A percentile compares a stretch with the other conserved stretches of the same genome.
phyloP scores from a whole-genome alignment of 2,113 vertebrate genomes.

The Dicentrarchus labrax region DNA sequence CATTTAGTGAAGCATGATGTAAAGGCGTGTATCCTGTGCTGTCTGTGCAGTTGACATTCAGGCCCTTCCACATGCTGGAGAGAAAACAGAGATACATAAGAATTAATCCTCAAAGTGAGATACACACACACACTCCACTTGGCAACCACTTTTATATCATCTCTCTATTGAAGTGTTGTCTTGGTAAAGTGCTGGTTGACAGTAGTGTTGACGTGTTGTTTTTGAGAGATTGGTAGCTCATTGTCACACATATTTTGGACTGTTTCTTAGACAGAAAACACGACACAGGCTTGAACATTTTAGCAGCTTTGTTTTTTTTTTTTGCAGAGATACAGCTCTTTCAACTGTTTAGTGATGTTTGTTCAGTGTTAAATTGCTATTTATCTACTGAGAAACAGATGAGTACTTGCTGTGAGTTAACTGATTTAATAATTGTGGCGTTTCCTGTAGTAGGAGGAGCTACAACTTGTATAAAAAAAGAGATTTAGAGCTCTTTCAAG shows the following conservation, averaged over 20 bases:
- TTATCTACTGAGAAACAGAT: constrained; percentile 1
- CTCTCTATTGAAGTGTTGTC: neutral
- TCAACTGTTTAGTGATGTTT: neutral
- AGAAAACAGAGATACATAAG: constrained; percentile 71
- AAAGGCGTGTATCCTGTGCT: constrained; percentile 94
- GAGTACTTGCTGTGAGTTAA: neutral
- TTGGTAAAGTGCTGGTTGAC: neutral
- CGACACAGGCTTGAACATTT: neutral
- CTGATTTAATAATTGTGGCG: neutral
- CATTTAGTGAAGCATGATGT: constrained; percentile 94
- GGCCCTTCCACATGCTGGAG: constrained; percentile 95
- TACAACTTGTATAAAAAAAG: neutral
- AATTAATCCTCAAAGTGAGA: neutral
- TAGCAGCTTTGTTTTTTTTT: neutral
- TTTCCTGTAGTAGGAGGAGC: neutral
- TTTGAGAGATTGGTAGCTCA: neutral
- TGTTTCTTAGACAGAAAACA: neutral
- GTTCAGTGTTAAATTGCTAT: neutral
- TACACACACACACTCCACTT: neutral
- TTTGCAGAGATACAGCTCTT: neutral
- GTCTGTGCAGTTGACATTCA: constrained; percentile 96
- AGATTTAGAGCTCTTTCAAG: neutral
- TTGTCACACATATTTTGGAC: neutral
- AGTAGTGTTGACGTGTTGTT: neutral
- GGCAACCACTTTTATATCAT: neutral